phyloP scores from a whole-genome alignment of 2,113 vertebrate species.

The Spea multiplicata region DNA sequence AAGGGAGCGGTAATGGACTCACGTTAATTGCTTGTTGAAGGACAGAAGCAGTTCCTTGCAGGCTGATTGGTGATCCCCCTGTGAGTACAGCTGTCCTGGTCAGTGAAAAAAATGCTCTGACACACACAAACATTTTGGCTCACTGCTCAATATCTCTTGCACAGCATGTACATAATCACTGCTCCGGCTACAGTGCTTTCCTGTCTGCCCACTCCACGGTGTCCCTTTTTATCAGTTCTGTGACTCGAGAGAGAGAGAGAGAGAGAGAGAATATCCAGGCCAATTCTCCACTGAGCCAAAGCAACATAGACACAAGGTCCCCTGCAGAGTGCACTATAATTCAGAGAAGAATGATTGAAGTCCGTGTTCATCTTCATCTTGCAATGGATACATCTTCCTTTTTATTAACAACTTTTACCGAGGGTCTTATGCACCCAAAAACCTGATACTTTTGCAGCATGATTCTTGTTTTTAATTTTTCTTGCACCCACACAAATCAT shows the following conservation, averaged over 20 bases:
- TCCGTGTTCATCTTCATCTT: constrained; percentile 48
- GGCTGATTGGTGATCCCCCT: constrained; percentile 75
- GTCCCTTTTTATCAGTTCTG: constrained; percentile 51
- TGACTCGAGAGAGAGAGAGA: constrained; percentile 52
- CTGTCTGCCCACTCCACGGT: constrained; percentile 51
- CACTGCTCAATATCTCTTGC: constrained; percentile 44
- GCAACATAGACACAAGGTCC: constrained; percentile 59
- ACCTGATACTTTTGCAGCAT: no score
- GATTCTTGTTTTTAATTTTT: no score
- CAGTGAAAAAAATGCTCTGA: constrained; percentile 68
- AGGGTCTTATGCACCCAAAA: no score
- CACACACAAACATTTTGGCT: constrained; percentile 54
- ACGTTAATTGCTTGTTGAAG: constrained; percentile 84
- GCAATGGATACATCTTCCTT: not conserved
- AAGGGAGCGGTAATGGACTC: constrained; percentile 77
- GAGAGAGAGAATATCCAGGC: constrained; percentile 52
- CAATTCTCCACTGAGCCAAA: constrained; percentile 55
- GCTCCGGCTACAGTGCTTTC: constrained; percentile 54
- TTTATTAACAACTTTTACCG: no score
- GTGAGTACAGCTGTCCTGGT: constrained; percentile 73
- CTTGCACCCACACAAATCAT: no score
- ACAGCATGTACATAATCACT: constrained; percentile 52
- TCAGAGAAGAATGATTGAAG: constrained; percentile 63
- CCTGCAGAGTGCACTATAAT: constrained; percentile 58
- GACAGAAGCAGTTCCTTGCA: constrained; percentile 75